Conservation (phyloP, 2,888 invertebrate species). For the Trypoxylon attenuatum region DNA sequence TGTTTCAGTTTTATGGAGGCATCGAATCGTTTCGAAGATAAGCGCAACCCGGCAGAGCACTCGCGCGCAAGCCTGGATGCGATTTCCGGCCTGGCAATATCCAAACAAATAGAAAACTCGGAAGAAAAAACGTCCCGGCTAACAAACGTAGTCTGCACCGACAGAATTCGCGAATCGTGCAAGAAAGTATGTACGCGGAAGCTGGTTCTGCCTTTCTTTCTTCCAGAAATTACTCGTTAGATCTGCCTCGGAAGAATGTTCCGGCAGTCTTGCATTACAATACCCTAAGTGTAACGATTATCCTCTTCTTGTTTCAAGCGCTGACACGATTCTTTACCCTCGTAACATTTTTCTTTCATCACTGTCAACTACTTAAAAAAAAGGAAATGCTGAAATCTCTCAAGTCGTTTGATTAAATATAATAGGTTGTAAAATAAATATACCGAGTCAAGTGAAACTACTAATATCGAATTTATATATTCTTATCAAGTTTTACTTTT, state of each 20-base stretch:
- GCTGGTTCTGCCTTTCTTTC: slow-evolving; percentile 18
- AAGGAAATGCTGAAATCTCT: too few relatives aligned
- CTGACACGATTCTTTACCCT: too few relatives aligned
- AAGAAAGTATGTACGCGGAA: slow-evolving; percentile 57
- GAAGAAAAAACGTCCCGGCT: background rate
- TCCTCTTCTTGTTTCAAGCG: too few relatives aligned
- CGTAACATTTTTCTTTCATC: slow-evolving; percentile 3
- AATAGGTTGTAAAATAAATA: too few relatives aligned
- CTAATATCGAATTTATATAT: too few relatives aligned
- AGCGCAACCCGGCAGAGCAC: background rate
- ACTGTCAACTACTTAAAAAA: too few relatives aligned
- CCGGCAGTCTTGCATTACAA: background rate
- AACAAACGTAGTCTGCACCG: background rate
- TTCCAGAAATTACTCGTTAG: slow-evolving; percentile 24
- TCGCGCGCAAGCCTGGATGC: background rate
- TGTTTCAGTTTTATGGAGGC: background rate
- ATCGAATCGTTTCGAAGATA: background rate
- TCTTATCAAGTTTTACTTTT: background rate
- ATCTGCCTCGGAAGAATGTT: slow-evolving; percentile 17
- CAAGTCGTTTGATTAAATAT: too few relatives aligned
- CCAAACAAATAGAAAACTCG: slow-evolving; percentile 1
- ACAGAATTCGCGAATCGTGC: slow-evolving; percentile 49
- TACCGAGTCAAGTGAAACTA: too few relatives aligned
- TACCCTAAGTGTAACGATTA: background rate
- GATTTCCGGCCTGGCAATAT: slow-evolving; percentile 3